These are phyloP conservation scores for Euproctis similis DNA, from an alignment of 2,888 invertebrate species.

Conservation along the genomic window DNA sequence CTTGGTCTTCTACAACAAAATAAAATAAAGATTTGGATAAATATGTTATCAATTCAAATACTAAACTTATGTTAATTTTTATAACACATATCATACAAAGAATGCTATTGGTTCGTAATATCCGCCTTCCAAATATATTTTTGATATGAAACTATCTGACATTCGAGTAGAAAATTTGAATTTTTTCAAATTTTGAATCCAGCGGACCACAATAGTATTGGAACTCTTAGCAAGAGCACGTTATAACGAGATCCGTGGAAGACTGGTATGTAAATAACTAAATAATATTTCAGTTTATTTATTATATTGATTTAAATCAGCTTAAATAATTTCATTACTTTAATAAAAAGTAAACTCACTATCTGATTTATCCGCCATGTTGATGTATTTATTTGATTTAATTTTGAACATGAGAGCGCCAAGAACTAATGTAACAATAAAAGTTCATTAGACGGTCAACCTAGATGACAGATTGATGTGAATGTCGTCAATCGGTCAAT, in stretches of 20 bases:
- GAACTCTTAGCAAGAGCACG: constrained; percentile 12
- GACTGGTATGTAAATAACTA: constrained; percentile 16
- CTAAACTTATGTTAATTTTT: too few relatives aligned
- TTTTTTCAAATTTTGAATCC: constrained; percentile 75
- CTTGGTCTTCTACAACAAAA: constrained; percentile 44
- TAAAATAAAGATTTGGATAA: too few relatives aligned
- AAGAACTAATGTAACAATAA: constrained; percentile 41
- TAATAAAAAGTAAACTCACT: constrained; percentile 78
- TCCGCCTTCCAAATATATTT: too few relatives aligned
- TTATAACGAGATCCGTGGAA: constrained; percentile 9
- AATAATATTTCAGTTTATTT: constrained; percentile 6
- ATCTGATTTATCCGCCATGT: constrained; percentile 88
- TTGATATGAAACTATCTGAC: constrained; percentile 43
- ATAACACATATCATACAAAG: too few relatives aligned
- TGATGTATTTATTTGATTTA: constrained; percentile 66
- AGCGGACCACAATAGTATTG: constrained; percentile 35
- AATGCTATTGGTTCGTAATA: too few relatives aligned
- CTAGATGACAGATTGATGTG: too few relatives aligned
- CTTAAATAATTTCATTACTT: constrained; percentile 17
- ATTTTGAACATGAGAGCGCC: constrained; percentile 62
- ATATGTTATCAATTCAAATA: not conserved
- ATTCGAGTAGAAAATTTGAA: constrained; percentile 64
- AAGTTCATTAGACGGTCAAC: too few relatives aligned
- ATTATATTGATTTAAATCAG: not conserved
- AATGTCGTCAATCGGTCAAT: too few relatives aligned